These are phyloP conservation scores for Leptobrachium ailaonicum DNA, from an alignment of 2,113 vertebrate genomes.

Conservation along the genomic window DNA sequence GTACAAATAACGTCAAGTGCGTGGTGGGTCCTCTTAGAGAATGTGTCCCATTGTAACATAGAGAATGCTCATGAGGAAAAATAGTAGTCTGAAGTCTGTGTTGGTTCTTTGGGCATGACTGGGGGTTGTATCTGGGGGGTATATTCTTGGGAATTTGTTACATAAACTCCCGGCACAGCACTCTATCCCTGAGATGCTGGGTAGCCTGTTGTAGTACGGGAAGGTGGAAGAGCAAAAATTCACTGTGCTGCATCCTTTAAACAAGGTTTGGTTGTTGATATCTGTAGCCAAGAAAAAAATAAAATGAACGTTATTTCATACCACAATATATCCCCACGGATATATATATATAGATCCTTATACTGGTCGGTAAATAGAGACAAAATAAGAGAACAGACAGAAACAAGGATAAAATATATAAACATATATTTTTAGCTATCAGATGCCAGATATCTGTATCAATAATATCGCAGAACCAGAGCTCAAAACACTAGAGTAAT, in stretches of 20 bases:
- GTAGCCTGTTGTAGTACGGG: neutral
- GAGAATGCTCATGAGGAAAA: neutral
- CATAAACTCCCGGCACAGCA: constrained; percentile 29
- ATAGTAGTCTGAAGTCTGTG: constrained; percentile 15
- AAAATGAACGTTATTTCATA: neutral
- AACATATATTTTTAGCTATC: no score
- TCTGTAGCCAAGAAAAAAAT: neutral
- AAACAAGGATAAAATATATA: no score
- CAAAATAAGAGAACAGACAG: no score
- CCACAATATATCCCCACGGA: no score
- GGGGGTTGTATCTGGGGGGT: no score
- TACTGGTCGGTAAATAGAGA: no score
- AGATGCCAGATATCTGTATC: no score
- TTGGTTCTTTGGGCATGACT: neutral
- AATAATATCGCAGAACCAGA: no score
- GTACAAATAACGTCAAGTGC: neutral
- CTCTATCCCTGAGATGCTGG: constrained; percentile 20
- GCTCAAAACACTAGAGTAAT: no score
- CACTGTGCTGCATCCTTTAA: constrained; percentile 36
- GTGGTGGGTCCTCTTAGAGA: neutral
- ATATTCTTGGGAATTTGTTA: constrained; percentile 14
- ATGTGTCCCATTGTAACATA: neutral
- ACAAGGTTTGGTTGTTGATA: neutral
- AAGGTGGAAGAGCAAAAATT: constrained; percentile 24
- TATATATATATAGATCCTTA: no score